Base-by-base conservation (phyloP, 2,797 vertebrate species). In the Paramormyrops hopkinsi region DNA sequence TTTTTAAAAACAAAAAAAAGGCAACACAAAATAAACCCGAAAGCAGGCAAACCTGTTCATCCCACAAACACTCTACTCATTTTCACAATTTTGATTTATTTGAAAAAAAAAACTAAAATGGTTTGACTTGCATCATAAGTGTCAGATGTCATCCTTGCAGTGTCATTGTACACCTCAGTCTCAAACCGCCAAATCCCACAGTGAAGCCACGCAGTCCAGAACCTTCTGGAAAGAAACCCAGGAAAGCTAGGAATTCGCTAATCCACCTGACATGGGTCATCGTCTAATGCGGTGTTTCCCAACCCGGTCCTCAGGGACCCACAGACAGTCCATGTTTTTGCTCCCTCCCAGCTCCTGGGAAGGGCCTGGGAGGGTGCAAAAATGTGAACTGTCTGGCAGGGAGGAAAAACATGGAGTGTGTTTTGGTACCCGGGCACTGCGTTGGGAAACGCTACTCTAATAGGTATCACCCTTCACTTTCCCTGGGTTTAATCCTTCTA, bases 11-110 rank as follows among this genome's bases (percentile, higher is more conserved):
- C 9, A 11, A 92, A 83, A 92, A 93, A 93, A 91, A 93, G 90
- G 93, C 94, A 94, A 95, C 95, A 96, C 95, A 96, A 94, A 95
- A 96, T 94, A 96, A 96, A 96, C 94, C 95, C 94, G 94, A 94
- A 94, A 94, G 92, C 94, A 95, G 94, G 93, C 92, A 90, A 92
- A 93, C 92, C 92, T 93, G 93, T 90, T 90, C 37, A 90, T 89
- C 89, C 90, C 87, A 29, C 59, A 33, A 33, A 90, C 92, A 93
- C 90, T 87, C 88, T 84, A 46, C 84, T 73, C 29, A 88, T n/a
- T 69, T 54, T 86, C 62, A 50, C 51, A 37, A 62, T 86, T 19
- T 69, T 69, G 48, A 12, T 53, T 25, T 85, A 8, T 41, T 73
- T 17, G 4, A 37, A 69, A 37, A 73, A 14, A 17, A 41, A 14